phyloP scores from a whole-genome alignment of 2,888 invertebrate genomes.

The Euproctis similis region DNA sequence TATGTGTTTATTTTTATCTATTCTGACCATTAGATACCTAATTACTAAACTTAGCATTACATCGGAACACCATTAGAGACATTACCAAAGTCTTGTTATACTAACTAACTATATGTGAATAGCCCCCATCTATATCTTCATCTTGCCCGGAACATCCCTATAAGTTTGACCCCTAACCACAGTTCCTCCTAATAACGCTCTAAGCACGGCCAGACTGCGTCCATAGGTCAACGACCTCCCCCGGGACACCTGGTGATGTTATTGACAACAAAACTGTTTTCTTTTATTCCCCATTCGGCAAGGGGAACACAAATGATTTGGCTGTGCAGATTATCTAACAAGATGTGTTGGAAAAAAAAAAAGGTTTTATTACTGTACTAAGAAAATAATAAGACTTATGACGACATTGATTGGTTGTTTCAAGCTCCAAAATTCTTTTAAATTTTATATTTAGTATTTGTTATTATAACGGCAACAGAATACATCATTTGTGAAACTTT shows the following conservation, averaged over 20 bases:
- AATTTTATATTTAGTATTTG: too few relatives aligned
- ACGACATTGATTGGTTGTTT: too few relatives aligned
- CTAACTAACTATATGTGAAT: conserved; percentile 8
- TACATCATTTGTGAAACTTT: too few relatives aligned
- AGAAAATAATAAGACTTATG: too few relatives aligned
- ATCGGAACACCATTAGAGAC: too few relatives aligned
- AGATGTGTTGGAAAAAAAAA: background rate
- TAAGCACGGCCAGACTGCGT: conserved; percentile 30
- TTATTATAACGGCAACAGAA: too few relatives aligned
- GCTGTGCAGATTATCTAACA: conserved; percentile 11
- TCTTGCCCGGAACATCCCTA: conserved; percentile 21
- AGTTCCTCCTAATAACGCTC: conserved; percentile 30
- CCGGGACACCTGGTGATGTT: conserved; percentile 68
- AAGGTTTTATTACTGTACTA: background rate
- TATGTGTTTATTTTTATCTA: too few relatives aligned
- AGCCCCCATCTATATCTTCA: conserved; percentile 13
- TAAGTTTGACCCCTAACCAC: conserved; percentile 30
- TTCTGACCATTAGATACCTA: too few relatives aligned
- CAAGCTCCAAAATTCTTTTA: too few relatives aligned
- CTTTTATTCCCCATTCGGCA: conserved; percentile 52
- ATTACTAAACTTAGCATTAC: too few relatives aligned
- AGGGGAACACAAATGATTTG: conserved; percentile 30
- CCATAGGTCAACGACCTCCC: conserved; percentile 59
- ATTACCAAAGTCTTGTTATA: too few relatives aligned
- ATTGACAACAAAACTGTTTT: conserved; percentile 62